phyloP scores from a whole-genome alignment of 2,797 vertebrate species.

The Tapera naevia region DNA sequence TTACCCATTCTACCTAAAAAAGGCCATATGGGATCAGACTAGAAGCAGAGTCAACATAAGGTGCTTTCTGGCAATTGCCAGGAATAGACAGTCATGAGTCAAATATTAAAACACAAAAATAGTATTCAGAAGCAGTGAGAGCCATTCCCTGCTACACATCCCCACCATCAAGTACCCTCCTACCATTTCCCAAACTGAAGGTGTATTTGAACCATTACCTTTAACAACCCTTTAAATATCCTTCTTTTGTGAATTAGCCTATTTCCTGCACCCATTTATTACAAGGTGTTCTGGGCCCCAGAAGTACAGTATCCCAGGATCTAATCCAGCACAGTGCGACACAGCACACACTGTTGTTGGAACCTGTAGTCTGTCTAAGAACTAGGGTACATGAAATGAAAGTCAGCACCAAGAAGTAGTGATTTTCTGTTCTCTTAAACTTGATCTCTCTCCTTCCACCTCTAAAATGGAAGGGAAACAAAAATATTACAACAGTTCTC shows the following conservation, averaged over 20 bases:
- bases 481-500: background rate
- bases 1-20: background rate
- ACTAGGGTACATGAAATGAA: background rate
- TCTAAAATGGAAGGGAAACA: background rate
- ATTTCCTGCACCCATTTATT: background rate
- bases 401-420: background rate
- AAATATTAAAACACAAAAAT: background rate
- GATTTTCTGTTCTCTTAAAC: background rate
- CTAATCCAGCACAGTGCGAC: background rate
- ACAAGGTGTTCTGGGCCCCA: background rate
- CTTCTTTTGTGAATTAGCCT: background rate
- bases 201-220: background rate
- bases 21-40: constrained; percentile 5
- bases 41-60: background rate
- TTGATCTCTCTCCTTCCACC: background rate
- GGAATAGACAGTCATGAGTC: background rate
- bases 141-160: background rate
- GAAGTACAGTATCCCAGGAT: background rate
- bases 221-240: background rate
- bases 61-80: background rate
- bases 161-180: background rate
- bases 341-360: background rate
- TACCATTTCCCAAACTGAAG: background rate
- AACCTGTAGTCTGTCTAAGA: background rate
- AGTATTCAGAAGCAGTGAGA: background rate